Evolutionary conservation across 2,888 invertebrate genomes (phyloP).

Genomic region (Drosophila atripex): DNA sequence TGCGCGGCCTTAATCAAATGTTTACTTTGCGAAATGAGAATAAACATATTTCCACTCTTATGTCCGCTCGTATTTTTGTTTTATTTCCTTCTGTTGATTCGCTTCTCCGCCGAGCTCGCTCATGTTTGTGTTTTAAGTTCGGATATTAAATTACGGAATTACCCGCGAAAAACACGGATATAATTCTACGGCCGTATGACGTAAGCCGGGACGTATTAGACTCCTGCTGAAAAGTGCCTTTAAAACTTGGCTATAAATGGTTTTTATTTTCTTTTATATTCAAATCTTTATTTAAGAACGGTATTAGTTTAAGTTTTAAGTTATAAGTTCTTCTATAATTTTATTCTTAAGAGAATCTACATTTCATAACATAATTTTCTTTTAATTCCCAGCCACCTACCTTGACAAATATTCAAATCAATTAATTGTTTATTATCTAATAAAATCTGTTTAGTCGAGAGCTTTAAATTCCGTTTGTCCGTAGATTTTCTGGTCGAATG

Average conservation of each 20-base stretch:
- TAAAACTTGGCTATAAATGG: constrained; percentile 8
- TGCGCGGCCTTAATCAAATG: constrained; percentile 45
- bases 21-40: constrained; percentile 55
- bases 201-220: background rate
- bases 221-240: constrained; percentile 8
- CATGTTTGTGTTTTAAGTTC: constrained; percentile 33
- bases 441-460: background rate
- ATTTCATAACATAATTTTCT: background rate
- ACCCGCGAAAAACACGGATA: constrained; percentile 8
- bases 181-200: constrained; percentile 17
- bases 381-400: background rate
- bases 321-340: background rate
- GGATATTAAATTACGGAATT: constrained; percentile 37
- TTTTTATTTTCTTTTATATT: background rate
- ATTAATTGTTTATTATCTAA: constrained; percentile 1
- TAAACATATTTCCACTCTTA: constrained; percentile 53
- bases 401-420: background rate
- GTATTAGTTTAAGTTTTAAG: constrained; percentile 1
- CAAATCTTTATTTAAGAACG: background rate
- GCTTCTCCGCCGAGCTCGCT: constrained; percentile 1
- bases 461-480: constrained; percentile 7
- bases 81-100: constrained; percentile 26
- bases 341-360: too few species aligned
- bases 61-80: constrained; percentile 37
- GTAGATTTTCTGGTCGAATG: constrained; percentile 30